phyloP scores from a whole-genome alignment of 1,140 invertebrate species.

The Rhysida immarginata region DNA sequence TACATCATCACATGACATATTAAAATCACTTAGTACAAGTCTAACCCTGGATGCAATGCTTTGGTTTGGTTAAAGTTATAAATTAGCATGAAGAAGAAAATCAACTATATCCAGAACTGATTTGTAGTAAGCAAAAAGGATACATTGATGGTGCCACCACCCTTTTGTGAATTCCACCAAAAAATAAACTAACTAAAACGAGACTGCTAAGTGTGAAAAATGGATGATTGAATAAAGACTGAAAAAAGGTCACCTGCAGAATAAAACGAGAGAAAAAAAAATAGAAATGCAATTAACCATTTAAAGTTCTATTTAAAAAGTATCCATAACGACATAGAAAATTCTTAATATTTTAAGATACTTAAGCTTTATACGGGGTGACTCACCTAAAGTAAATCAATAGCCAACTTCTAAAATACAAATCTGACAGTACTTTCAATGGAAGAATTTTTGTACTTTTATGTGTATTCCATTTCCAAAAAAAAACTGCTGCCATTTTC shows the following conservation, averaged over 20 bases:
- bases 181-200: constrained; percentile 70
- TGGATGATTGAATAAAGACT: constrained; percentile 87
- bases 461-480: too few species aligned
- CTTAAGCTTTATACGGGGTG: too few species aligned
- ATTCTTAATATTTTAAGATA: too few species aligned
- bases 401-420: too few species aligned
- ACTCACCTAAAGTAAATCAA: too few species aligned
- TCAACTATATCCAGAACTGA: not conserved
- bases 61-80: constrained; percentile 4
- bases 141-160: constrained; percentile 88
- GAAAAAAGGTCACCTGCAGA: constrained; percentile 65
- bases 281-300: too few species aligned
- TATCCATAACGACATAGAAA: too few species aligned
- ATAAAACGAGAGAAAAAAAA: too few species aligned
- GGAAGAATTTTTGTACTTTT: too few species aligned
- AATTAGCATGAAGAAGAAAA: constrained; percentile 7
- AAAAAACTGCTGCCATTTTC: too few species aligned
- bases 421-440: too few species aligned
- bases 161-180: constrained; percentile 81
- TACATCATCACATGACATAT: constrained; percentile 95
- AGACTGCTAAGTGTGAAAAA: constrained; percentile 86
- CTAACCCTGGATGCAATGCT: constrained; percentile 72
- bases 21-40: constrained; percentile 80
- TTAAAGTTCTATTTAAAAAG: too few species aligned
- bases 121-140: constrained; percentile 24